These are phyloP conservation scores for Bucorvus abyssinicus DNA, from an alignment of 2,797 vertebrate species.

Conservation along the genomic window DNA sequence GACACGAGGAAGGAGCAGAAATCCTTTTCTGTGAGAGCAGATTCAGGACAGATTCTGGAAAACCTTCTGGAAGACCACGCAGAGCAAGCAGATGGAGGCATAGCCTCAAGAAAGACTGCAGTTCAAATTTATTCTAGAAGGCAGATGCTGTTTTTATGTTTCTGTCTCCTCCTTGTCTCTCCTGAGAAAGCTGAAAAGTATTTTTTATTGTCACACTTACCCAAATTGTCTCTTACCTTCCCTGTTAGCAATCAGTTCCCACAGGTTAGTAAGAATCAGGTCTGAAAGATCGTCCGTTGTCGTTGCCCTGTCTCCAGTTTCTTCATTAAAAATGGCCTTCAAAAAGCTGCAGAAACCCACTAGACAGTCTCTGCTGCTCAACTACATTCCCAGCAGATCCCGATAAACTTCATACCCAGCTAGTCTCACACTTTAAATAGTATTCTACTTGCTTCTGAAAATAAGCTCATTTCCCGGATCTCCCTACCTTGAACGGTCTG, in stretches of 20 bases:
- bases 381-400: neutral
- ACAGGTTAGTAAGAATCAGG: neutral
- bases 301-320: neutral
- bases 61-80: neutral
- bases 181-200: neutral
- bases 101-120: neutral
- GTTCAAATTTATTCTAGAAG: neutral
- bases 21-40: neutral
- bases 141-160: neutral
- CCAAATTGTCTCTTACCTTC: neutral
- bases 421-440: neutral
- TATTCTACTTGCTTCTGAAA: neutral
- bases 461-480: neutral
- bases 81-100: neutral
- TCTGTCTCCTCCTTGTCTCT: too few relatives aligned
- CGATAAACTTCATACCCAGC: neutral
- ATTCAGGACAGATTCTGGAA: neutral
- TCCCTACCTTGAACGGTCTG: neutral
- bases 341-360: neutral
- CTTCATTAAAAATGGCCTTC: neutral
- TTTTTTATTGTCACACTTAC: neutral
- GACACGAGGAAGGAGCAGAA: neutral
- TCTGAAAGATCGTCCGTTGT: neutral
- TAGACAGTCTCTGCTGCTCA: neutral
- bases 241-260: neutral